Conservation (phyloP, 2,113 vertebrate species). For the Sylvicapra grimmia region DNA sequence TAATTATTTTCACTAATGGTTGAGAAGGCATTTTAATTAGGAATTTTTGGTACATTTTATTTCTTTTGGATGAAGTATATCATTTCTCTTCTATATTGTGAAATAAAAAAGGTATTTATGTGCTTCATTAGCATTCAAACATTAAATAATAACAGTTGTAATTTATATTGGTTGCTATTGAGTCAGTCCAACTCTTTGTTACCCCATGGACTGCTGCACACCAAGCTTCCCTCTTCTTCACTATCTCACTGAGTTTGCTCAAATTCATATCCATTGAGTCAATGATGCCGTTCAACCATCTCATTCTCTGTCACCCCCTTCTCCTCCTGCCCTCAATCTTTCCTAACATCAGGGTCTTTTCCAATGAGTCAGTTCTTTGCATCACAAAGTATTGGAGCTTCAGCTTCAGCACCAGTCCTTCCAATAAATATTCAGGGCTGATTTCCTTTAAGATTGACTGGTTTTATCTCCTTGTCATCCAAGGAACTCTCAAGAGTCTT, state of each 20-base stretch:
- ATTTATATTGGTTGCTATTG: neutral
- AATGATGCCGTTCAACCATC: neutral
- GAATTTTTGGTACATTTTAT: neutral
- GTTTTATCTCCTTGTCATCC: neutral
- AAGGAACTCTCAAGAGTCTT: neutral
- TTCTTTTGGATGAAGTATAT: neutral
- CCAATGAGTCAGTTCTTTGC: neutral
- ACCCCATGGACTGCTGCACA: neutral
- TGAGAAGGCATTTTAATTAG: conserved; percentile 15
- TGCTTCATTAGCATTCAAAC: neutral
- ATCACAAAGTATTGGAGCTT: neutral
- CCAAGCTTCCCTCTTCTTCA: neutral
- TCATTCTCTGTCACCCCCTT: neutral
- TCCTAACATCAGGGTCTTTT: neutral
- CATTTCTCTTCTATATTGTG: neutral
- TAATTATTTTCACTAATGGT: conserved; percentile 46
- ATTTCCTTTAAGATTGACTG: neutral
- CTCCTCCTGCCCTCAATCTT: neutral
- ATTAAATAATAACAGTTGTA: neutral
- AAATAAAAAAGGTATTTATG: neutral
- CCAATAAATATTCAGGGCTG: neutral
- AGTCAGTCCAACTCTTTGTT: neutral
- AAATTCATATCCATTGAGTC: neutral
- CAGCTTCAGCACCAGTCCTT: neutral
- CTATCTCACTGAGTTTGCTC: neutral